Base-by-base conservation (phyloP, 2,888 invertebrate species). In the Dastarcus helophoroides region DNA sequence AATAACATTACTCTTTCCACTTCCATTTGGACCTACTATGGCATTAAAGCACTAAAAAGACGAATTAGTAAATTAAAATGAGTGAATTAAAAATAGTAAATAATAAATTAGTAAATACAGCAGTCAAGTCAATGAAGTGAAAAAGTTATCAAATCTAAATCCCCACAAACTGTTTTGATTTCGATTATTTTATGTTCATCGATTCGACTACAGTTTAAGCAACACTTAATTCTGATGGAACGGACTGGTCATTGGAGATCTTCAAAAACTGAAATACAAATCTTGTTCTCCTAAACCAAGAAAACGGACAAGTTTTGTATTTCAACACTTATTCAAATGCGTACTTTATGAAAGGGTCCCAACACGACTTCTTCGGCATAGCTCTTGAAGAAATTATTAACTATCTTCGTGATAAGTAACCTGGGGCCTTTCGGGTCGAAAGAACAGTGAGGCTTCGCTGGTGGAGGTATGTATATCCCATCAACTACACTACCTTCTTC, bases 1-100 rank as follows among this genome's bases (percentile, higher is more conserved):
- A 46, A 98, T 98, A 0, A 97, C 93, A 59, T 99, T 98, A 47
- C 94, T 94, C 58, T 99, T 98, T 0, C 98, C 98, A 59, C 93
- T 95, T 13, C 98, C 98, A 63, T 98, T 99, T 0, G 98, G 97
- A 0, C 98, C 98, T 42, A 98, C 82, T 32, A 98, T 93, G 1
- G 94, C 77, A 4, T 95, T 90, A 52, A 95, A 97, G 55, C 88
- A 86, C 83, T 93, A 63, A 19, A 65, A 68, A 60, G 35, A 41
- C 42, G 42, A 28, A 27, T 29, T n/a, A n/a, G n/a, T n/a, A n/a
- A n/a, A n/a, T n/a, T n/a, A n/a, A n/a, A n/a, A n/a, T n/a, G n/a
- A n/a, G n/a, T n/a, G n/a, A n/a, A n/a, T n/a, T n/a, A n/a, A n/a
- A n/a, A n/a, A n/a, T n/a, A n/a, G n/a, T n/a, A n/a, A n/a, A n/a